Conservation (phyloP, 2,888 invertebrate genomes). For the Sarcophaga subvicina region DNA sequence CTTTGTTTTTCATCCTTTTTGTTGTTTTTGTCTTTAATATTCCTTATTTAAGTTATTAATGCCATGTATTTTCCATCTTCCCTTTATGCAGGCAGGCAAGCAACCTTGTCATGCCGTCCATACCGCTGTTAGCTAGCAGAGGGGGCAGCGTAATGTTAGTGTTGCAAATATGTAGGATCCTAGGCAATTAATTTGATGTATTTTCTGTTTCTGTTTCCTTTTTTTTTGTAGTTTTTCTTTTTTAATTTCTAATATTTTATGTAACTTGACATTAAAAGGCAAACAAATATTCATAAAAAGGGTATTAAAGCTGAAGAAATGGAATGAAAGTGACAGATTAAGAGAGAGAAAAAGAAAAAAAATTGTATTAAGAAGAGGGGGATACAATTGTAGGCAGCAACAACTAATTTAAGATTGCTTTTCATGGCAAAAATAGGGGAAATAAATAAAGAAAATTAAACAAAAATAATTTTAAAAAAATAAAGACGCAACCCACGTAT, state of each 20-base stretch:
- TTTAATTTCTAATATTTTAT: conserved; percentile 61
- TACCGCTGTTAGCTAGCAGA: not conserved
- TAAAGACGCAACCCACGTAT: no score
- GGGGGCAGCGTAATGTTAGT: conserved; percentile 1
- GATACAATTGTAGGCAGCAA: not conserved
- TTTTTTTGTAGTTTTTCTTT: not conserved
- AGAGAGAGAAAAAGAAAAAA: not conserved
- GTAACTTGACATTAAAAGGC: conserved; percentile 37
- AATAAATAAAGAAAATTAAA: no score
- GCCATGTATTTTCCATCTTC: conserved; percentile 11
- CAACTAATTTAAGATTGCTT: no score
- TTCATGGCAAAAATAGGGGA: no score
- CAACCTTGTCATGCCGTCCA: conserved; percentile 31
- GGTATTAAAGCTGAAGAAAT: conserved; percentile 53
- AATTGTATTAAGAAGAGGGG: not conserved
- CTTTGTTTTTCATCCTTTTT: conserved; percentile 15
- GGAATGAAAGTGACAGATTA: conserved; percentile 3
- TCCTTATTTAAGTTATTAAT: conserved; percentile 42
- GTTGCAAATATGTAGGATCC: not conserved
- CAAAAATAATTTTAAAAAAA: no score
- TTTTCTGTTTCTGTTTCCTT: conserved; percentile 7
- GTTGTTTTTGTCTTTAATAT: no score
- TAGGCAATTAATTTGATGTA: conserved; percentile 62
- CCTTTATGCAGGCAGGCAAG: not conserved
- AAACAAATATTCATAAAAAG: conserved; percentile 16